phyloP scores from a whole-genome alignment of 53 echinoderm and acorn worm species.

The Stichopus horrens region DNA sequence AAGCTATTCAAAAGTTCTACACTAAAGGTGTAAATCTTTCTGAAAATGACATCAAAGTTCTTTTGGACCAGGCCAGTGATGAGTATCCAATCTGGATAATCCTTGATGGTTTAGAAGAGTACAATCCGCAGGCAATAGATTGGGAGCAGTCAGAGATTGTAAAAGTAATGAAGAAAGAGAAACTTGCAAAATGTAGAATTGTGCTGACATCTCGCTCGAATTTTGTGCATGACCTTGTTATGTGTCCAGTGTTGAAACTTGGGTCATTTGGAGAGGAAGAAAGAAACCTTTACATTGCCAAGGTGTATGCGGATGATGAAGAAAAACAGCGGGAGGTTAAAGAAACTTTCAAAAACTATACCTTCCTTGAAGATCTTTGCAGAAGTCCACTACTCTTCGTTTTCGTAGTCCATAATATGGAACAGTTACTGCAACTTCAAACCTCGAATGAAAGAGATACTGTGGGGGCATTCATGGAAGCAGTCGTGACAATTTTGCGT shows the following conservation, averaged over 20 bases:
- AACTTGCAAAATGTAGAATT: neutral
- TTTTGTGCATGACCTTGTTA: neutral
- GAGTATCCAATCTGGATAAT: neutral
- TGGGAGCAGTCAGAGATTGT: neutral
- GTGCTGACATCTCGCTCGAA: constrained; percentile 3
- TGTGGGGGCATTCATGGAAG: neutral
- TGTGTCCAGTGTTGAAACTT: constrained; percentile 16
- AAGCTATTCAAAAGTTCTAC: constrained; percentile 8
- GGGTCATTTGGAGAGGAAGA: constrained; percentile 10
- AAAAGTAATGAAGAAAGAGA: constrained; percentile 3
- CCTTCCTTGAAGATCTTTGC: neutral
- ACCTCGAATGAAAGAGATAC: neutral
- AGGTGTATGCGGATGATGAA: neutral
- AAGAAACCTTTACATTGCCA: neutral
- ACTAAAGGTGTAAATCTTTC: neutral
- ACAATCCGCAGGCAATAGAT: neutral
- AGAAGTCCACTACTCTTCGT: neutral
- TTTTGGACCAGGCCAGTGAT: neutral
- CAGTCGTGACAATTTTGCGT: neutral
- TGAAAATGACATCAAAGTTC: neutral
- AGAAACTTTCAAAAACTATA: neutral
- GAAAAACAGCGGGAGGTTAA: neutral
- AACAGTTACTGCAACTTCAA: neutral
- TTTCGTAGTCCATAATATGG: neutral
- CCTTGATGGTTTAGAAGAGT: constrained; percentile 28